phyloP scores from a whole-genome alignment of 2,113 vertebrate genomes.

The Strix uralensis region DNA sequence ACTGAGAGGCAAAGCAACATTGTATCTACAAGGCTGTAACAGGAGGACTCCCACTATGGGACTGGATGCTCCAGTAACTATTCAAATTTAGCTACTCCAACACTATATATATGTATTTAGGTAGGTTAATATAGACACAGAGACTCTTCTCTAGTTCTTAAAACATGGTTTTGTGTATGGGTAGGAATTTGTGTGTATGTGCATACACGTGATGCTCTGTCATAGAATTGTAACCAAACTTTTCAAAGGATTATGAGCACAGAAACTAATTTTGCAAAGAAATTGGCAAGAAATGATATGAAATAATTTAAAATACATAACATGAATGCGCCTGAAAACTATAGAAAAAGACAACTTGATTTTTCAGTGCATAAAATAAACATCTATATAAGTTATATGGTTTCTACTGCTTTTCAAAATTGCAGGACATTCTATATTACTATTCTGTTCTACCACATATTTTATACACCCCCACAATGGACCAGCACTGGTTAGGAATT shows the following conservation, averaged over 20 bases:
- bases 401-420: background rate
- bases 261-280: background rate
- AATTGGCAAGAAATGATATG: background rate
- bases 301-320: background rate
- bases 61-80: background rate
- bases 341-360: background rate
- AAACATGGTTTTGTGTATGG: background rate
- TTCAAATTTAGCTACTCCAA: background rate
- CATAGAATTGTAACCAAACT: background rate
- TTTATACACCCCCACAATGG: background rate
- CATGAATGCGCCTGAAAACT: background rate
- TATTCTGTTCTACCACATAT: background rate
- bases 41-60: background rate
- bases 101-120: background rate
- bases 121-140: background rate
- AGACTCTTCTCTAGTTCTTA: background rate
- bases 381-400: background rate
- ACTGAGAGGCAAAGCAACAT: fast-evolving
- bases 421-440: background rate
- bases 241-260: background rate
- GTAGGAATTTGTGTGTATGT: background rate
- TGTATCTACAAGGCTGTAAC: background rate
- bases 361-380: background rate
- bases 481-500: background rate
- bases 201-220: too few species aligned